Evolutionary conservation across 2,797 vertebrate genomes (phyloP).

Genomic region (Falco biarmicus): DNA sequence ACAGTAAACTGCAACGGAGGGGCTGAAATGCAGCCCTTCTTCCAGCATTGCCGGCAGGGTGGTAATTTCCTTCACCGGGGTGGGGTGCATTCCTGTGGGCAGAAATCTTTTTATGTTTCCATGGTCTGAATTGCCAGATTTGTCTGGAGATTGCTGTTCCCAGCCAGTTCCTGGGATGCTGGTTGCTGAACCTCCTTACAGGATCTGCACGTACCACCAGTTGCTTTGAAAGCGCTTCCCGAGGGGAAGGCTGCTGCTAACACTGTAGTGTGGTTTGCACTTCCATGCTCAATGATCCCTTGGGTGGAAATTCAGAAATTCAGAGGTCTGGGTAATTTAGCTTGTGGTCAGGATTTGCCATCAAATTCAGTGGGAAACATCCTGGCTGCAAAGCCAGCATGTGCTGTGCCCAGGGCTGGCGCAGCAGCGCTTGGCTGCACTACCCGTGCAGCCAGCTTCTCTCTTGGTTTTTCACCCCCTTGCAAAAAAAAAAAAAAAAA

Average conservation of each 20-base stretch:
- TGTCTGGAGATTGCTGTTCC: slow-evolving; percentile 25
- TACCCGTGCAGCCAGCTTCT: not conserved
- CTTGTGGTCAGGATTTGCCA: not conserved
- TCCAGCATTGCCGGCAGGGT: not conserved
- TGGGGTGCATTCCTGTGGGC: slow-evolving; percentile 48
- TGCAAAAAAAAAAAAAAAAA: not conserved
- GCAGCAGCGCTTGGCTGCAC: not conserved
- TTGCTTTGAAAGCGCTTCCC: not conserved
- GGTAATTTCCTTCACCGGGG: slow-evolving; percentile 25
- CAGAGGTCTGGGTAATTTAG: not conserved
- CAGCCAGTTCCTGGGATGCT: not conserved
- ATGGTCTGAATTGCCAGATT: slow-evolving; percentile 22
- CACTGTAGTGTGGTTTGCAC: not conserved
- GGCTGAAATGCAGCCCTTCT: not conserved
- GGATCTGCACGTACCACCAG: not conserved
- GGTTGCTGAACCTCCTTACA: not conserved
- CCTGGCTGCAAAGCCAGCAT: accelerated
- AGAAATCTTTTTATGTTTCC: slow-evolving; percentile 32
- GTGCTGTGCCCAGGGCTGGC: not conserved
- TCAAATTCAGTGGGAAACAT: not conserved
- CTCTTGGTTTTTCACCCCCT: not conserved
- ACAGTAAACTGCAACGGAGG: not conserved
- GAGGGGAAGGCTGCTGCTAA: not conserved
- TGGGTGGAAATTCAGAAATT: not conserved
- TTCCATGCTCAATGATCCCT: not conserved